Evolutionary conservation across 2,113 vertebrate genomes (phyloP).

Genomic region (Orthonyx spaldingii): DNA sequence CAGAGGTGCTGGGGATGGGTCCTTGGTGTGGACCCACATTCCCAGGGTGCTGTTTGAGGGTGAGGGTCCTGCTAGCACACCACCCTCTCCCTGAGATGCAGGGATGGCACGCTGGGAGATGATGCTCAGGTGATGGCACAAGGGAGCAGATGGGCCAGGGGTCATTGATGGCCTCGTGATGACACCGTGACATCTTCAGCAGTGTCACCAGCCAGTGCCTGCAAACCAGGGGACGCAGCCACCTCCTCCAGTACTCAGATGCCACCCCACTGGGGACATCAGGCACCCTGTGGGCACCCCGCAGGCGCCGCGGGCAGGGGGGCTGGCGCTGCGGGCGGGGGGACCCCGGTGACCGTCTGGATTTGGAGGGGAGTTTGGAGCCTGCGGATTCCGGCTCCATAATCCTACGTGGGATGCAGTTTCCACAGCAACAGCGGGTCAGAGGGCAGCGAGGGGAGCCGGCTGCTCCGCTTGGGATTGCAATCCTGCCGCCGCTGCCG

Average conservation of each 20-base stretch:
- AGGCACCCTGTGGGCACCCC: background rate
- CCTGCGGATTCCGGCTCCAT: constrained; percentile 74
- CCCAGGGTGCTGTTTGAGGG: background rate
- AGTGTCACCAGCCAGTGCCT: background rate
- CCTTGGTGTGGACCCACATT: background rate
- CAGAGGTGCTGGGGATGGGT: background rate
- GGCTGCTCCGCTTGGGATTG: constrained; percentile 72
- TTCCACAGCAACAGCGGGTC: constrained; percentile 80
- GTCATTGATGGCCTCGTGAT: background rate
- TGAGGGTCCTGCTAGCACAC: background rate
- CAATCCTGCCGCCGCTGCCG: constrained; percentile 67
- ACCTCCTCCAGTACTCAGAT: background rate
- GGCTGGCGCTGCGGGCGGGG: background rate
- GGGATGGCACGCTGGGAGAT: rapidly evolving
- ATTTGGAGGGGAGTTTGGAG: constrained; percentile 26
- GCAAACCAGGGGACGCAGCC: background rate
- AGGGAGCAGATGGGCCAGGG: background rate
- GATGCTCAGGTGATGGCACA: background rate
- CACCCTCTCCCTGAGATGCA: background rate
- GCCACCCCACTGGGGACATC: background rate
- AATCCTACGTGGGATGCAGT: constrained; percentile 77
- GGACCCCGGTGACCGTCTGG: background rate
- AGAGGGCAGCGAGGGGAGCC: constrained; percentile 77
- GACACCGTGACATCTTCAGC: background rate
- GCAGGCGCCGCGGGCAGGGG: background rate